A percentile compares a stretch with the other conserved stretches of the same genome.
Evolutionary conservation across 2,113 vertebrate genomes (phyloP).

Genomic region (Arothron firmamentum): DNA sequence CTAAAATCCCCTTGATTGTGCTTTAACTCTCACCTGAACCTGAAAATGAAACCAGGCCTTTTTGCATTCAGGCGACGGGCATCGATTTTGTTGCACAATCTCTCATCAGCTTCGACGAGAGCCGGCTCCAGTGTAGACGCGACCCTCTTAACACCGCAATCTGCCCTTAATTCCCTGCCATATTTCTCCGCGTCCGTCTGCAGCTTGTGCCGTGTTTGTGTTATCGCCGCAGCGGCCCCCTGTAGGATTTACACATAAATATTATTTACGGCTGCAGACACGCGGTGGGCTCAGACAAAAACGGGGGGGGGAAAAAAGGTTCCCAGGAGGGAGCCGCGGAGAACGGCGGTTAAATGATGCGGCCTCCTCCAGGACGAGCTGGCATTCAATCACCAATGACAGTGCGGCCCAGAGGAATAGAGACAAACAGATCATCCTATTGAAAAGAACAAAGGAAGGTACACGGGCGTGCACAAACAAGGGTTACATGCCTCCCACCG

Average conservation of each 20-base stretch:
- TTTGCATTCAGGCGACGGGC: too few relatives aligned
- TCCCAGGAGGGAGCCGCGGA: constrained; percentile 36
- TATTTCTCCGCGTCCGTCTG: constrained; percentile 45
- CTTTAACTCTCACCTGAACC: too few relatives aligned
- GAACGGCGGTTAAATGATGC: constrained; percentile 65
- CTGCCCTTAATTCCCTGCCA: constrained; percentile 35
- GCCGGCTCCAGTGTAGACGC: background rate
- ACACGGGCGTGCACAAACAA: constrained; percentile 29
- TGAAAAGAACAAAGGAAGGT: constrained; percentile 49
- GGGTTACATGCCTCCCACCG: constrained; percentile 11
- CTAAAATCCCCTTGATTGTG: background rate
- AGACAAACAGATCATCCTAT: constrained; percentile 49
- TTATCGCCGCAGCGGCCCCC: constrained; percentile 39
- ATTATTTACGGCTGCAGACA: constrained; percentile 44
- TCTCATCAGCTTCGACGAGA: constrained; percentile 9
- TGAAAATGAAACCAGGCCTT: too few relatives aligned
- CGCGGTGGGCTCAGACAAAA: constrained; percentile 11
- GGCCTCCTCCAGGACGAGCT: constrained; percentile 61
- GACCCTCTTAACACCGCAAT: constrained; percentile 32
- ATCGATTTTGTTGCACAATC: background rate
- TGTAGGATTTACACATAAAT: constrained; percentile 39
- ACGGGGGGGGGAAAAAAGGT: constrained; percentile 16
- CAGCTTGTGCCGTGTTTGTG: constrained; percentile 40
- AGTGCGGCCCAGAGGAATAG: constrained; percentile 50
- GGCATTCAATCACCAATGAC: constrained; percentile 64